phyloP scores from a whole-genome alignment of 2,888 invertebrate species.

The Caenorhabditis zanzibari region DNA sequence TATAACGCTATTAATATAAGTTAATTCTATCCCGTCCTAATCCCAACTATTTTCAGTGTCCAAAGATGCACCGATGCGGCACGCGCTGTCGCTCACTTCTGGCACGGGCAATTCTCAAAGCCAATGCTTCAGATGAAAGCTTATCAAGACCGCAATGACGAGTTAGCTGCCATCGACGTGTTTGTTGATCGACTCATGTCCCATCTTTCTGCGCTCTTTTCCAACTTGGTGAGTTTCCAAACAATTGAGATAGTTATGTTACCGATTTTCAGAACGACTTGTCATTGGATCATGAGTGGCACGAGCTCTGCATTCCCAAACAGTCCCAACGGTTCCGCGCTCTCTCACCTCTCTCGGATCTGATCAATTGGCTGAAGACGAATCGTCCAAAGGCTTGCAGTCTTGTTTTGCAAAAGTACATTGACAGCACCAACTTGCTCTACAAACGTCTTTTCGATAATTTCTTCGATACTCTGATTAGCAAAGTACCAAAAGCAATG shows the following conservation, averaged over 20 bases:
- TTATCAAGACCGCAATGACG: conserved; percentile 78
- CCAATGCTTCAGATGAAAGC: conserved; percentile 75
- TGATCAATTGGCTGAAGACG: conserved; percentile 77
- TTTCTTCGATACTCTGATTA: conserved; percentile 69
- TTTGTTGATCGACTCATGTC: conserved; percentile 92
- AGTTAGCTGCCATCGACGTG: conserved; percentile 89
- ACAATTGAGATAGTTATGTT: not conserved
- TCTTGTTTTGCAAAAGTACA: conserved; percentile 76
- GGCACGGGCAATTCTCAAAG: conserved; percentile 71
- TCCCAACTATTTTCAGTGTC: conserved; percentile 80
- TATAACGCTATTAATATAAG: no score
- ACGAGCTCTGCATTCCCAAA: conserved; percentile 88
- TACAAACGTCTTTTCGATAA: conserved; percentile 79
- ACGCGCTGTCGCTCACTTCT: conserved; percentile 74
- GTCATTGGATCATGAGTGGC: conserved; percentile 77
- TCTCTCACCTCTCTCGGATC: conserved; percentile 87
- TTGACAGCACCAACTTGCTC: conserved; percentile 75
- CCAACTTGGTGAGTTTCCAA: conserved; percentile 89
- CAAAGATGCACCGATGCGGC: conserved; percentile 81
- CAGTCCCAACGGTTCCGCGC: conserved; percentile 91
- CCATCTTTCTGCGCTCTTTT: conserved; percentile 95
- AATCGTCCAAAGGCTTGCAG: conserved; percentile 85
- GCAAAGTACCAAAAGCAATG: conserved; percentile 64
- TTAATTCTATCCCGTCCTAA: no score
- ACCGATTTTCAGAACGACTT: conserved; percentile 73